Conservation (phyloP, 2,113 vertebrate species). For the Osmerus eperlanus region DNA sequence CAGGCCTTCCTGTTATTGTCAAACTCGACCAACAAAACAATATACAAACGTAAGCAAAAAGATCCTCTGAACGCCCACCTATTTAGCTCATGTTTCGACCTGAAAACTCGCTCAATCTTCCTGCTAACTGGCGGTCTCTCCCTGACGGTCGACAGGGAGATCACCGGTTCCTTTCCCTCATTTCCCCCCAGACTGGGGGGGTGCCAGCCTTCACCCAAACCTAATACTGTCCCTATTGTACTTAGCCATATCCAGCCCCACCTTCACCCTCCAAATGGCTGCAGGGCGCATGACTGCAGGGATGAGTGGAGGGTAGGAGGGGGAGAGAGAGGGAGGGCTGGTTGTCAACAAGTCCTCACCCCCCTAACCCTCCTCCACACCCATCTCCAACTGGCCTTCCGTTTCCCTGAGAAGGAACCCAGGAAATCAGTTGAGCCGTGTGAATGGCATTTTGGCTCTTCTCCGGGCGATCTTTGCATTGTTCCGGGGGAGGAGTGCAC, state of each 20-base stretch:
- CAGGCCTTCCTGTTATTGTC: no score
- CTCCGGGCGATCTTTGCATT: conserved; percentile 34
- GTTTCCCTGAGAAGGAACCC: conserved; percentile 41
- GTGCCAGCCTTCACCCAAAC: no score
- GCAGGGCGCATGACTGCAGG: conserved; percentile 30
- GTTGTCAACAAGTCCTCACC: conserved; percentile 30
- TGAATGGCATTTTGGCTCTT: conserved; percentile 34
- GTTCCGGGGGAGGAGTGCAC: conserved; percentile 46
- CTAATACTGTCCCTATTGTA: conserved; percentile 58
- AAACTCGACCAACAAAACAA: no score
- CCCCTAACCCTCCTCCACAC: conserved; percentile 34
- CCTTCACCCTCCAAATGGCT: conserved; percentile 44
- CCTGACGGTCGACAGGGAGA: no score
- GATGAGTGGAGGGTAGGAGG: background rate
- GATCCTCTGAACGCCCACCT: no score
- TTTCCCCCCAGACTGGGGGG: no score
- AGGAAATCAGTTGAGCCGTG: conserved; percentile 45
- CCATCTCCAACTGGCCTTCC: conserved; percentile 4
- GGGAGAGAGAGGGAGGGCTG: background rate
- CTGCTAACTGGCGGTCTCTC: no score
- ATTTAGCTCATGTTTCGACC: no score
- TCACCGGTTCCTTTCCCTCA: no score
- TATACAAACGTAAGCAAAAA: no score
- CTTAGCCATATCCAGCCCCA: conserved; percentile 58
- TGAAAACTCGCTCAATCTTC: no score